Evolutionary conservation across 2,113 vertebrate species (phyloP), one percentile per base, ranked within the genome.

Genomic region (Microtus richardsoni): DNA sequence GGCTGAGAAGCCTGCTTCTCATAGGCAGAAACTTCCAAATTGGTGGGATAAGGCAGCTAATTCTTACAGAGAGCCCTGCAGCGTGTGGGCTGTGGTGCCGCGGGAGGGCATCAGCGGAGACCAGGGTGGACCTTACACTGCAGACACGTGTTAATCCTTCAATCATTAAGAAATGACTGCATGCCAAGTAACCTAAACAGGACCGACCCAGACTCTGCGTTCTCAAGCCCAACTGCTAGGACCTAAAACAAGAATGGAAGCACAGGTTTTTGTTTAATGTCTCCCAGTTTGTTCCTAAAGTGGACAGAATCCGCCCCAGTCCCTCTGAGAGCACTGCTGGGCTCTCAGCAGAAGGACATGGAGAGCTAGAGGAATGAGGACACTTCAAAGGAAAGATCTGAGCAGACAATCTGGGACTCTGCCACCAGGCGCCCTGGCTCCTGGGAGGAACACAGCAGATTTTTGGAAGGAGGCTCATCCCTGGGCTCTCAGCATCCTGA

Each of bases 301-400:
- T 64, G 78, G 83, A 64, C 78, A 47, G 62, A 83, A 49, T 64
- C 86, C 26, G 66, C 79, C 79, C 73, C 83, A 47, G 58, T 91
- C 85, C 82, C 79, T 91, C 62, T 64, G 82, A 64, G 0, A 30
- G 49, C n/a, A 85, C 71, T 33, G 36, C 33, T 24, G 83, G 33
- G 49, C 41, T 70, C 39, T 74, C 54, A 30, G 28, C 36, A 58
- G 62, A 60, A 24, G 62, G 58, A 33, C 30, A 11, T 10, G 52
- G 82, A 39, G 47, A 19, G 26, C 54, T 33, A 4, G 12, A 58
- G 21, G 8, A 41, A 21, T 54, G 73, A 75, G 89, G 82, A 2
- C 66, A 92, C 83, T 89, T 96, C 74, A 90, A 80, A 92, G 92
- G 62, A 92, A 68, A 95, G 71, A 91, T 91, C 54, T 44, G 17